Evolutionary conservation across 2,113 vertebrate species (phyloP).

Genomic region (Corythoichthys intestinalis): DNA sequence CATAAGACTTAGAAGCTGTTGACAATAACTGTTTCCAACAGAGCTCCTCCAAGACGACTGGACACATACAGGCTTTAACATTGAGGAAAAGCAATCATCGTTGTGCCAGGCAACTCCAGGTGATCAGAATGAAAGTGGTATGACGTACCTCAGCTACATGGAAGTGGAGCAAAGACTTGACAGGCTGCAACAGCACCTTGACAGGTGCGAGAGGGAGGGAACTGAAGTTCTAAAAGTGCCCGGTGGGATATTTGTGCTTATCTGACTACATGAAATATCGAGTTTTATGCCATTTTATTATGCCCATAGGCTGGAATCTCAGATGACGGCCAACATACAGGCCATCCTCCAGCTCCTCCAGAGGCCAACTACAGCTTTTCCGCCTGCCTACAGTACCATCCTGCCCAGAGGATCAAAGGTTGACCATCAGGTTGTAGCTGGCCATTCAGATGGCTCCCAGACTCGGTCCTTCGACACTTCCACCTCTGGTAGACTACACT

Average conservation of each 20-base stretch:
- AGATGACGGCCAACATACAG: constrained; percentile 95
- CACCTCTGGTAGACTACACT: constrained; percentile 37
- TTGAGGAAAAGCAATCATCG: constrained; percentile 65
- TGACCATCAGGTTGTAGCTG: constrained; percentile 68
- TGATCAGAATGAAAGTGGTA: constrained; percentile 83
- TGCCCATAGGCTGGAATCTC: constrained; percentile 85
- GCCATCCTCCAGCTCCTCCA: constrained; percentile 93
- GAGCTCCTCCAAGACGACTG: constrained; percentile 74
- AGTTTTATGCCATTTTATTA: neutral
- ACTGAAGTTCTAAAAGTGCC: neutral
- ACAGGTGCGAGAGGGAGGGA: constrained; percentile 76
- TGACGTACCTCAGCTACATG: constrained; percentile 86
- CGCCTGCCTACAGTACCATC: constrained; percentile 90
- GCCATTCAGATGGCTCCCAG: constrained; percentile 75
- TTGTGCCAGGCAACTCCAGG: constrained; percentile 73
- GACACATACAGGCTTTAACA: constrained; percentile 66
- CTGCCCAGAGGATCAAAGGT: constrained; percentile 77
- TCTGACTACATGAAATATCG: neutral
- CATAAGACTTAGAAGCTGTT: neutral
- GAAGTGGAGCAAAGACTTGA: constrained; percentile 94
- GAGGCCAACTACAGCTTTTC: constrained; percentile 79
- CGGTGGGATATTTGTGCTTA: neutral
- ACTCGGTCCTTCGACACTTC: constrained; percentile 63
- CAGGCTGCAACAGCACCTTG: constrained; percentile 94
- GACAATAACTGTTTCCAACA: constrained; percentile 39